phyloP scores from a whole-genome alignment of 2,113 vertebrate genomes.

The Bungarus multicinctus region DNA sequence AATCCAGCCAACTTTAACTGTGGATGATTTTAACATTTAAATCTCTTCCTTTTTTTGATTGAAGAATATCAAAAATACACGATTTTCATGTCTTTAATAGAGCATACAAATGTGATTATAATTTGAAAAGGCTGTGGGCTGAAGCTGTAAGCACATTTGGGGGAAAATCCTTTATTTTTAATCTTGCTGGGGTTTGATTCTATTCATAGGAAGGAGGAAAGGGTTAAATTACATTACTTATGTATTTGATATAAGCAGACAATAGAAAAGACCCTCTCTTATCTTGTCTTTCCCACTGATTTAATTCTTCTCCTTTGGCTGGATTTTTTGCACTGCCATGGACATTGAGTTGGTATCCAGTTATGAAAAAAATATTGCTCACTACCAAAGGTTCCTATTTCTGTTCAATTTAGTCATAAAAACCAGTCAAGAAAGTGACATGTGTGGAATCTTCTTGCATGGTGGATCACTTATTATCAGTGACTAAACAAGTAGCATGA shows the following conservation, averaged over 20 bases:
- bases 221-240: background rate
- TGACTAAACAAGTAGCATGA: constrained; percentile 14
- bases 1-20: background rate
- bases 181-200: background rate
- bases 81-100: background rate
- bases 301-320: background rate
- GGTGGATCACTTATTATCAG: accelerated
- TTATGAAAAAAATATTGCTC: background rate
- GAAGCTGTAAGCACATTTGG: background rate
- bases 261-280: background rate
- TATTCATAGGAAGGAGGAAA: background rate
- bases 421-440: background rate
- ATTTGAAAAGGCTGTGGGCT: background rate
- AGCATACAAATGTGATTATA: background rate
- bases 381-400: background rate
- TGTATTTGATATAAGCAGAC: background rate
- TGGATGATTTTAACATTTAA: background rate
- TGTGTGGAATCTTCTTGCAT: background rate
- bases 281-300: background rate
- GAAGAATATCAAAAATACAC: background rate
- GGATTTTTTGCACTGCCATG: background rate
- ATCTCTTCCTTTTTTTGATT: background rate
- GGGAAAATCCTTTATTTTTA: background rate
- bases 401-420: background rate
- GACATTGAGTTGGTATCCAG: background rate